phyloP scores from a whole-genome alignment of 2,888 invertebrate species.

The Ypsolopha scabrella region DNA sequence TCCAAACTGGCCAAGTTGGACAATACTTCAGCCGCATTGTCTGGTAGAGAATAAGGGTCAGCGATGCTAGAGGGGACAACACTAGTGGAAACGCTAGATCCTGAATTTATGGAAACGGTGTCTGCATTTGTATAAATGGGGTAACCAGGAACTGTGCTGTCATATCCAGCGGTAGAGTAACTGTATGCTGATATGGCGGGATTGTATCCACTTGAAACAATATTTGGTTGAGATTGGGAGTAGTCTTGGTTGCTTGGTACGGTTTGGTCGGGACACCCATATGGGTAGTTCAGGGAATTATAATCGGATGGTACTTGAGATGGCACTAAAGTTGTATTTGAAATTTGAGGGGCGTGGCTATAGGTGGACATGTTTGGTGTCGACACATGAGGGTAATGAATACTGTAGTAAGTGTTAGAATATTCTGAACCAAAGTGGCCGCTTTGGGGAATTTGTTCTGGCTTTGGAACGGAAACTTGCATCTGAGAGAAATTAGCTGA shows the following conservation, averaged over 20 bases:
- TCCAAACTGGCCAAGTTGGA: constrained; percentile 43
- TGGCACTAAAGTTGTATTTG: constrained; percentile 30
- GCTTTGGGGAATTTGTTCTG: constrained; percentile 15
- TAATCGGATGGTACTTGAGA: constrained; percentile 38
- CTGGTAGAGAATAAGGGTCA: constrained; percentile 15
- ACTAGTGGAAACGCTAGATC: constrained; percentile 12
- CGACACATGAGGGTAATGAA: constrained; percentile 40
- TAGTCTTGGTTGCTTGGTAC: constrained; percentile 3
- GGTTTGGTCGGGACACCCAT: constrained; percentile 21
- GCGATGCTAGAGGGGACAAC: constrained; percentile 17
- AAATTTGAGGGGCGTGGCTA: constrained; percentile 35
- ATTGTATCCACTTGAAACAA: constrained; percentile 14
- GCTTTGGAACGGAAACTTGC: constrained; percentile 37
- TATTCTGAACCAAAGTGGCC: constrained; percentile 22
- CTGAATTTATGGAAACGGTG: constrained; percentile 17
- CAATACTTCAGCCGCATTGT: constrained; percentile 11
- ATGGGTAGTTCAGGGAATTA: constrained; percentile 33
- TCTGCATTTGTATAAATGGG: constrained; percentile 35
- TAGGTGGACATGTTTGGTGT: constrained; percentile 41
- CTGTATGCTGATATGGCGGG: constrained; percentile 18
- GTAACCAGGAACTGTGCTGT: constrained; percentile 34
- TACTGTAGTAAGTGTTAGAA: constrained; percentile 46
- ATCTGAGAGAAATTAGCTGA: constrained; percentile 44
- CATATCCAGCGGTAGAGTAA: constrained; percentile 25
- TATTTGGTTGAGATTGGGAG: constrained; percentile 4